Evolutionary conservation across 2,888 invertebrate species (phyloP), one percentile per base, ranked within the genome.

Genomic region (Troglohyphantes excavatus): DNA sequence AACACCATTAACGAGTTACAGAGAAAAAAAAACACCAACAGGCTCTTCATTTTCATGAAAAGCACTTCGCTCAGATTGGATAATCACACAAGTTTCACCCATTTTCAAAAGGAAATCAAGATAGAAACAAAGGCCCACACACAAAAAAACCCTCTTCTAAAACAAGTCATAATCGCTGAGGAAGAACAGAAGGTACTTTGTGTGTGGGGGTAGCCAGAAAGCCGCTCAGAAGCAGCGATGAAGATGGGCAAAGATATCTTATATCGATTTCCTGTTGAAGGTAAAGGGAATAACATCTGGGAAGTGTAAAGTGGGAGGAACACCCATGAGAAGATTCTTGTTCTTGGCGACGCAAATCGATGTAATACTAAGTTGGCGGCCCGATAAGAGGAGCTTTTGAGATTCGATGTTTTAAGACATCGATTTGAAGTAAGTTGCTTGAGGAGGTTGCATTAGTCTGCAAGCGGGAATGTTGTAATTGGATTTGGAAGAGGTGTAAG

Each of bases 271-370:
- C 72, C 26, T 72, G 46, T 33, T 29, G 68, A 23, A 39, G 75
- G 23, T 23, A 61, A 26, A 23, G 43, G 78, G 82, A 59, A 59
- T 72, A 83, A 39, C 83, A 83, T 83, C 83, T 83, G 83, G 72
- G 72, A 63, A 61, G 72, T 72, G 72, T 83, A 83, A 72, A 83
- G 43, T 26, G 61, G 72, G 43, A 13, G 27, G 65, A 43, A 39
- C n/a, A 23, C 39, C 26, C 61, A 29, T n/a, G 68, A 72, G 26
- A n/a, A 33, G 70, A 81, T 29, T 61, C 63, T 78, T 78, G 43
- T 63, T 61, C 26, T 26, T n/a, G 27, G 27, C 23, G 67, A 67
- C 21, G 70, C 78, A n/a, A 65, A 78, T 78, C 78, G 78, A 78
- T 78, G 78, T 9, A 39, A 39, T 53, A 53, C 53, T 53, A 53